These are phyloP conservation scores for Cygnus atratus DNA, from an alignment of 2,113 vertebrate genomes.

Conservation along the genomic window DNA sequence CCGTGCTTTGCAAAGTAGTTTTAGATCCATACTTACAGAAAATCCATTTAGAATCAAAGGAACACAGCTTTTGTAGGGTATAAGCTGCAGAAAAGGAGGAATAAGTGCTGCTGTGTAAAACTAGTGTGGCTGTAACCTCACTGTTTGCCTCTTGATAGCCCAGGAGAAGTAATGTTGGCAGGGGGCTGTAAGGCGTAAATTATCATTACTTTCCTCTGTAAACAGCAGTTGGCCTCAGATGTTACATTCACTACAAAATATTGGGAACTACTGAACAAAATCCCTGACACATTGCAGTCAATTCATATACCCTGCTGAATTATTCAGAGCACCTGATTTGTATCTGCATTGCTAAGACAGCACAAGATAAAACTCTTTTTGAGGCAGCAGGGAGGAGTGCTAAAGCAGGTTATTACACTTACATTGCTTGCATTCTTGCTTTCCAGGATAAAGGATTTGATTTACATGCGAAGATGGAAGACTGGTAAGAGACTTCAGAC, in stretches of 20 bases:
- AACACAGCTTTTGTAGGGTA: accelerated
- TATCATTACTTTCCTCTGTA: not conserved
- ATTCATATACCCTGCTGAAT: not conserved
- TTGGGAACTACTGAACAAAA: not conserved
- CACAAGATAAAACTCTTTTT: not conserved
- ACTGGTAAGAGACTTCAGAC: conserved; percentile 62
- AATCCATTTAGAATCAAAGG: not conserved
- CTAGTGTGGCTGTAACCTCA: not conserved
- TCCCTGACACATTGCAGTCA: not conserved
- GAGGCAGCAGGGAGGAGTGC: not conserved
- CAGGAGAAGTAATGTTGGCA: not conserved
- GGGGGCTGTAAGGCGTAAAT: not conserved
- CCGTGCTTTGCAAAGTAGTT: not conserved
- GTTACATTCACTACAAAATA: not conserved
- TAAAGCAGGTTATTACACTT: not conserved
- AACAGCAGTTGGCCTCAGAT: not conserved
- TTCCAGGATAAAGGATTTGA: conserved; percentile 58
- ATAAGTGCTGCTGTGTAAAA: not conserved
- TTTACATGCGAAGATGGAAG: conserved; percentile 52
- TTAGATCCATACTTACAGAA: not conserved
- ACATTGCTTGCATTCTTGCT: conserved; percentile 15
- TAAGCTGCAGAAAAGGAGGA: not conserved
- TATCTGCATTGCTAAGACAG: not conserved
- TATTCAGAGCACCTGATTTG: not conserved
- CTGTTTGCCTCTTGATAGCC: not conserved